Base-by-base conservation (phyloP, 2,797 vertebrate species). In the Sebastes melanostomus region DNA sequence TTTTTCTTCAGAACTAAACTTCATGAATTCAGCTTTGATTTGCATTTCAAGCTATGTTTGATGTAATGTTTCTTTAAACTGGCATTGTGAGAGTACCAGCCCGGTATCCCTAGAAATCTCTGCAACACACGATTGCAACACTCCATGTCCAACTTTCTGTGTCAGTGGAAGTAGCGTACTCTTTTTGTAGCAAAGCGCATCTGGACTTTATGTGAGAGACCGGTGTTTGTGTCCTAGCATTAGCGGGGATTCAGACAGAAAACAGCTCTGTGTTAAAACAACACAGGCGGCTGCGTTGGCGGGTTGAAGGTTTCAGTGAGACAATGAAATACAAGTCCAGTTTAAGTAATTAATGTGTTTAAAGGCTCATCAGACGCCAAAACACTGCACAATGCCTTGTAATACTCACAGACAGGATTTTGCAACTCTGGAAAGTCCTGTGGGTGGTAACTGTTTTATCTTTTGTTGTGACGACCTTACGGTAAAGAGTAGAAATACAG, bases 41-140 rank as follows among this genome's bases (percentile, higher is more conserved):
- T 69, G 42, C 36, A 65, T 75, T 75, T 70, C 54, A 61, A 32
- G 8, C 52, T 22, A 3, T 54, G 27, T 69, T 65, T 68, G 22
- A 74, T 2, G 25, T 38, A 42, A 60, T 46, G 32, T 66, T 79
- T 67, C 29, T 79, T 71, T 66, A 46, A 77, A 70, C 50, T 46
- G 4, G 4, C n/a, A 30, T 5, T n/a, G 29, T 59, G 13, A 77
- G 50, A 55, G 27, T 52, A 10, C 27, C 56, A 50, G 32, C 22
- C 30, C 22, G 16, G 24, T 20, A 54, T 65, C 58, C 18, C 22
- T 24, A 9, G 20, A 55, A 77, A 72, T 66, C 22, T 12, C 32
- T 52, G 58, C 34, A 59, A 50, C 12, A 14, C 36, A 38, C 1
- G 13, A 14, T 38, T 38, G 36, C 5, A 20, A 29, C 4, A 3